Percentiles rank a stretch among this genome's conserved stretches.
These are phyloP conservation scores for Tor tambroides DNA, from an alignment of 2,113 vertebrate genomes.

Conservation along the genomic window DNA sequence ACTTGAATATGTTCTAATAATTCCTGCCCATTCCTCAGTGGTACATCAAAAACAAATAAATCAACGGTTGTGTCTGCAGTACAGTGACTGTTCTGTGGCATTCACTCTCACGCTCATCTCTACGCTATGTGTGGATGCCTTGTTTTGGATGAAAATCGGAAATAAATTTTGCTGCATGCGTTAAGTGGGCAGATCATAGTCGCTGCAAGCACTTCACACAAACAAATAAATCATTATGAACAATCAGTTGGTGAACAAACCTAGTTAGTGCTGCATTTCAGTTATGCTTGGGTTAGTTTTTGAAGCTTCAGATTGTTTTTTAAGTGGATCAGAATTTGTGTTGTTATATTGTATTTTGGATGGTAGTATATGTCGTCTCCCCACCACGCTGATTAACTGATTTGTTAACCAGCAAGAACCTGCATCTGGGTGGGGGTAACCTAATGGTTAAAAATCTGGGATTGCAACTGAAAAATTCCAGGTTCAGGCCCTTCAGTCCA, in stretches of 20 bases:
- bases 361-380: background rate
- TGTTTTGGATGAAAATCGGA: slow-evolving; percentile 10
- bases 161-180: background rate
- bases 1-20: background rate
- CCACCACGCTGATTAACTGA: background rate
- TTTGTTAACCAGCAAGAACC: background rate
- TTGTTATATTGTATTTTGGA: background rate
- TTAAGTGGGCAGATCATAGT: background rate
- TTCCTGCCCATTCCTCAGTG: background rate
- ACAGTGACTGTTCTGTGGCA: slow-evolving; percentile 6
- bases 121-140: background rate
- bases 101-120: background rate
- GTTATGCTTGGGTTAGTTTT: background rate
- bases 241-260: background rate
- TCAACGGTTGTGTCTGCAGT: background rate
- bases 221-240: slow-evolving; percentile 25
- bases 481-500: background rate
- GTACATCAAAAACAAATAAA: slow-evolving; percentile 13
- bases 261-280: background rate
- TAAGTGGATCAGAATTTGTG: background rate
- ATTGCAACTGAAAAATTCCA: background rate
- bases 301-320: background rate
- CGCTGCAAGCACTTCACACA: background rate
- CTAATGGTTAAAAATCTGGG: background rate
- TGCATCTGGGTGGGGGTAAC: background rate